Evolutionary conservation across 2,113 vertebrate species (phyloP).

Genomic region (Vulpes vulpes): DNA sequence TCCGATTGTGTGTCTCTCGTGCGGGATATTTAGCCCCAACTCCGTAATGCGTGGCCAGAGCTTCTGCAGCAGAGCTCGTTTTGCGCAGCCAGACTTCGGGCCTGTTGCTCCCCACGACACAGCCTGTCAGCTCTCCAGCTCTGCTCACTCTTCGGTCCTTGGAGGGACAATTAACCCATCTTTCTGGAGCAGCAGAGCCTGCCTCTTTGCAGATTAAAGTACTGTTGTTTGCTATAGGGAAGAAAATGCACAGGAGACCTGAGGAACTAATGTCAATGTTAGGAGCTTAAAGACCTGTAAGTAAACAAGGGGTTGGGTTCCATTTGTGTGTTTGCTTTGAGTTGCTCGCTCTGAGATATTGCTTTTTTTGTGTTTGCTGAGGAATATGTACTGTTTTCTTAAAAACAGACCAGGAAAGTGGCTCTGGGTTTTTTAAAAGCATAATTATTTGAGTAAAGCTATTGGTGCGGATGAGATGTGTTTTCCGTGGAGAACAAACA

Average conservation of each 20-base stretch:
- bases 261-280: conserved; percentile 17
- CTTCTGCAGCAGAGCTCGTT: background rate
- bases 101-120: background rate
- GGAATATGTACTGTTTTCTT: conserved; percentile 31
- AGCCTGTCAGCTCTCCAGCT: background rate
- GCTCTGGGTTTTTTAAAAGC: conserved; percentile 50
- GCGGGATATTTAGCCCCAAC: background rate
- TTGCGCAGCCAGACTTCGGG: background rate
- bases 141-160: background rate
- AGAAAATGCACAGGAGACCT: conserved; percentile 29
- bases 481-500: background rate
- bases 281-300: conserved; percentile 70
- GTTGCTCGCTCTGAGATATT: background rate
- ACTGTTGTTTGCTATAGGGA: conserved; percentile 4
- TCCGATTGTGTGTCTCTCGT: background rate
- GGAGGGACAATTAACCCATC: background rate
- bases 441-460: background rate
- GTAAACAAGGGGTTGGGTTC: conserved; percentile 48
- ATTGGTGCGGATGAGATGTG: background rate
- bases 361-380: conserved; percentile 34
- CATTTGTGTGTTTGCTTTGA: background rate
- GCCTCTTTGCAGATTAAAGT: background rate
- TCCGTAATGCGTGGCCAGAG: background rate
- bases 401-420: background rate
- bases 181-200: conserved; percentile 33